Base-by-base conservation (phyloP, 2,888 invertebrate species). In the Spialia ferax region DNA sequence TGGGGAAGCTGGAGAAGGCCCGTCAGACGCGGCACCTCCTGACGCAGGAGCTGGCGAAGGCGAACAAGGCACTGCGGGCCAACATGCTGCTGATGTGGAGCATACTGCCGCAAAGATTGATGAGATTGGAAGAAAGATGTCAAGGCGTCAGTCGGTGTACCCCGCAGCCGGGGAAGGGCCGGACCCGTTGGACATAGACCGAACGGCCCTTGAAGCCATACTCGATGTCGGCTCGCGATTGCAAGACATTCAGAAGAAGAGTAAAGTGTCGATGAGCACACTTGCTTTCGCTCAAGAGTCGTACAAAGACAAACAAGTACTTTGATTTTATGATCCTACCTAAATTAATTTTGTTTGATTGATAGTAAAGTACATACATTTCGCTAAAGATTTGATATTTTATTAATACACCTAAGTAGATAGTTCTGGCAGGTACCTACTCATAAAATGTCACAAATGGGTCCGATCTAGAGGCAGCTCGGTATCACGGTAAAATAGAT, bases 231-330 rank as follows among this genome's bases (percentile, higher is more conserved):
- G 90, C 71, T 79, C 84, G 29, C 85, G 91, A 59, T 71, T 93
- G 45, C 80, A 85, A 67, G 85, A 85, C 57, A 87, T 91, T 65
- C 91, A 91, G 71, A 88, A 77, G 74, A 91, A 84, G 72, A 91
- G 90, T 72, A 87, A 79, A 82, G 71, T 86, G 0, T 92, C 93
- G n/a, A 87, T 89, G 87, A 91, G 90, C 75, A 85, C 88, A 35
- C 76, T 93, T 73, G 87, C 83, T 7, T 77, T 91, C 71, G 90
- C 78, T 50, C 91, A 92, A 71, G 93, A 93, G 74, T 85, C 90
- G 68, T 93, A 93, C 78, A 93, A 90, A 86, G 93, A 93, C 71
- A 93, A 93, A 83, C 93, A 93, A 88, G 93, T 93, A 86, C 88
- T 86, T 85, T 59, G 83, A 83, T 84, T 75, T 73, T 71, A n/a